A percentile compares a stretch with the other conserved stretches of the same genome.
Evolutionary conservation across 2,797 vertebrate genomes (phyloP).

Genomic region (Ptychadena robeensis): DNA sequence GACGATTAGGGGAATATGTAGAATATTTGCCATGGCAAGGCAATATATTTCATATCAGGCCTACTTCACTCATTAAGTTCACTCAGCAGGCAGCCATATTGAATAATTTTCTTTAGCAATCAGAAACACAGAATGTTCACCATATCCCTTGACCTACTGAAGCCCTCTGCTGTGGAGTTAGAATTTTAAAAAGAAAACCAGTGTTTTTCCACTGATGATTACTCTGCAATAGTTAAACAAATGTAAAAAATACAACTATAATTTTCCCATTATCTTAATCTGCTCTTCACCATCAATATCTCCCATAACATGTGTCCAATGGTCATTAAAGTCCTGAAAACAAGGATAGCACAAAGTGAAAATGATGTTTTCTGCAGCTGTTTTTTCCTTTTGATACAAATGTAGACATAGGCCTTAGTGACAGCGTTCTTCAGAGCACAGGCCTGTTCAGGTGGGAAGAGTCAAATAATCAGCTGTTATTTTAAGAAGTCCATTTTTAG

Average conservation of each 20-base stretch:
- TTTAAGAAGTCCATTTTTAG: conserved; percentile 23
- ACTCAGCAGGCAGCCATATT: not conserved
- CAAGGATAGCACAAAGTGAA: not conserved
- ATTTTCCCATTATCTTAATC: not conserved
- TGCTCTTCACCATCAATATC: not conserved
- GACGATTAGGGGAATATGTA: no score
- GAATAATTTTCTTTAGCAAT: no score
- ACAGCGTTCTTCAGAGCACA: not conserved
- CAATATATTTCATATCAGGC: not conserved
- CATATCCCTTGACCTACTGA: no score
- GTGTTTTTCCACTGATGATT: no score
- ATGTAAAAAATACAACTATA: no score
- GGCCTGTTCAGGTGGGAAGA: conserved; percentile 36
- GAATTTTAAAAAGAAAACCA: no score
- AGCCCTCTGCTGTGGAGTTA: no score
- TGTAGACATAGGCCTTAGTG: not conserved
- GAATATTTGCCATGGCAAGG: not conserved
- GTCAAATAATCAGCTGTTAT: conserved; percentile 15
- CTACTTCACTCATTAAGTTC: not conserved
- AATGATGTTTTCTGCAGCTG: not conserved
- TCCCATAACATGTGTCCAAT: no score
- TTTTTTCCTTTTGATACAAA: not conserved
- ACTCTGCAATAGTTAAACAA: no score
- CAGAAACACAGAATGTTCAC: no score
- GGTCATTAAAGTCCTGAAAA: not conserved